Conservation (phyloP, 92 coral and sea anemone species). For the Montipora capitata region DNA sequence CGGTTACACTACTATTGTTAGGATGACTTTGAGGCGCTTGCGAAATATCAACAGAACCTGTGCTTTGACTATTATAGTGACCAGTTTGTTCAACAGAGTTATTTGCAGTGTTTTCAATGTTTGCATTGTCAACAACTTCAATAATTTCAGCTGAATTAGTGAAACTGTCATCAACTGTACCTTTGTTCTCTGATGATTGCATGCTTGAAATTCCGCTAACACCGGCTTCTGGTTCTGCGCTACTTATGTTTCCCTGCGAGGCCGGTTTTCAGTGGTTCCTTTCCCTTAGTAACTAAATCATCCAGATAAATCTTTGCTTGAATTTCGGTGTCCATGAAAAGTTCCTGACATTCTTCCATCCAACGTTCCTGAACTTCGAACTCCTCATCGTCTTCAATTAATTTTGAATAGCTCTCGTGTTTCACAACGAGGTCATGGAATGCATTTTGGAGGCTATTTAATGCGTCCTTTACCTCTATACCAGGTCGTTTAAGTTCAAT, state of each 20-base stretch:
- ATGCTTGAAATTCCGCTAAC: slow-evolving; percentile 1
- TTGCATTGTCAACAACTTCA: background rate
- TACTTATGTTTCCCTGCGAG: background rate
- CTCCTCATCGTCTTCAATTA: slow-evolving; percentile 65
- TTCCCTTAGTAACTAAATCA: background rate
- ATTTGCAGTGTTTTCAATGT: background rate
- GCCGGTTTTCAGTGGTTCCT: background rate
- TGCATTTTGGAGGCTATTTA: background rate
- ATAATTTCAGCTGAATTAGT: background rate
- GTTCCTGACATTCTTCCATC: slow-evolving; percentile 64
- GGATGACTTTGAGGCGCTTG: background rate
- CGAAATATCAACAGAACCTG: background rate
- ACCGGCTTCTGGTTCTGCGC: background rate
- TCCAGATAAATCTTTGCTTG: slow-evolving; percentile 54
- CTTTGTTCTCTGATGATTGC: slow-evolving; percentile 7
- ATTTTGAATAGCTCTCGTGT: slow-evolving; percentile 55
- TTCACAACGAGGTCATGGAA: slow-evolving; percentile 24
- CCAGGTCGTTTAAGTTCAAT: slow-evolving; percentile 59
- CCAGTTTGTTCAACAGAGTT: slow-evolving; percentile 5
- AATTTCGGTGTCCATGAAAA: slow-evolving; percentile 37
- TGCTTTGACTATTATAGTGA: background rate
- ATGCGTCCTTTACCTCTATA: slow-evolving; percentile 40
- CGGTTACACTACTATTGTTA: background rate
- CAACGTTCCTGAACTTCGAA: slow-evolving; percentile 62
- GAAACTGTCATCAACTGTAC: background rate